Conservation (phyloP, 2,888 invertebrate species). For the Campoplex capitator region DNA sequence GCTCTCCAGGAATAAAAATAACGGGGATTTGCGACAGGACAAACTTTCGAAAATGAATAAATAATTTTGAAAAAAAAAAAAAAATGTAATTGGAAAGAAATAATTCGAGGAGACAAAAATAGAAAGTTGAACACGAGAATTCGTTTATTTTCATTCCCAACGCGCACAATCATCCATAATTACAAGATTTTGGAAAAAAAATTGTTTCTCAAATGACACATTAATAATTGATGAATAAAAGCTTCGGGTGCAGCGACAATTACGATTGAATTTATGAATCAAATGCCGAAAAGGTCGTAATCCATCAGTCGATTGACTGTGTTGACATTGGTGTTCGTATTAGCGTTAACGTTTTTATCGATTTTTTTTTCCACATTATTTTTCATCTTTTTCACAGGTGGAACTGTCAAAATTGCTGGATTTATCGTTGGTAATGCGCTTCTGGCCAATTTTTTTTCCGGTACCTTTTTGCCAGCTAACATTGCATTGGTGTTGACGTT, state of each 20-base stretch:
- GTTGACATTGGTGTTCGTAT: conserved; percentile 29
- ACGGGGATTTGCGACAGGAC: background rate
- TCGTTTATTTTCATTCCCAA: background rate
- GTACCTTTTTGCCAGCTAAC: background rate
- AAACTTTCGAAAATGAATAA: background rate
- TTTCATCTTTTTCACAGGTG: background rate
- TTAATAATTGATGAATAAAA: background rate
- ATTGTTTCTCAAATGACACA: background rate
- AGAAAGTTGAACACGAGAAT: background rate
- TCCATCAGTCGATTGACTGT: conserved; percentile 6
- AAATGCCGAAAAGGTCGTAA: conserved; percentile 37
- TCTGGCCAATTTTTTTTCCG: background rate
- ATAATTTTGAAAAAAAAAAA: background rate
- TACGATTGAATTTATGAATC: background rate
- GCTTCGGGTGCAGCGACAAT: background rate
- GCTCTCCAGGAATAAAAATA: background rate
- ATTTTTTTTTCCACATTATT: background rate
- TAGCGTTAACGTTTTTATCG: conserved; percentile 24
- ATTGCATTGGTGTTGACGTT: background rate
- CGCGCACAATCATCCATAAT: background rate
- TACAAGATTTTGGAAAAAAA: background rate
- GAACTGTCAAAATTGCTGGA: background rate
- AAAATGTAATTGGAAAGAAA: background rate
- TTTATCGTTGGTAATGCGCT: background rate
- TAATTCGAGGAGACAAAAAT: background rate